Conservation (phyloP, 1,140 invertebrate species). For the Hyles euphorbiae region DNA sequence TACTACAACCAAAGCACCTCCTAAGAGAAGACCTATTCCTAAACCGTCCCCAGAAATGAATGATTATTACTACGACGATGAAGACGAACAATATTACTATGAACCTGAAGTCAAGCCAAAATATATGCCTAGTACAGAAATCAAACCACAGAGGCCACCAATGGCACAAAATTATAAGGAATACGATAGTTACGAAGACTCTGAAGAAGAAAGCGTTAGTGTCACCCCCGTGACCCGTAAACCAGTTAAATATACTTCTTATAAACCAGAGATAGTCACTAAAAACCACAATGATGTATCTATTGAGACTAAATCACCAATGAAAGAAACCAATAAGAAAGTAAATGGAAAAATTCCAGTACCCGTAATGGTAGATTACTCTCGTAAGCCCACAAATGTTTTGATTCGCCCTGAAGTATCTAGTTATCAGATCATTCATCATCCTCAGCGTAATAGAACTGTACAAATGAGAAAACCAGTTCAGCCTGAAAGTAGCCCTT, state of each 20-base stretch:
- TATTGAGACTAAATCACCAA: conserved; percentile 49
- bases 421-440: conserved; percentile 53
- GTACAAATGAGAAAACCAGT: conserved; percentile 50
- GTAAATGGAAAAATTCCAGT: conserved; percentile 47
- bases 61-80: conserved; percentile 75
- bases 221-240: conserved; percentile 25
- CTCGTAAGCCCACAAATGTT: conserved; percentile 26
- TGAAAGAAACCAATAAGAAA: conserved; percentile 47
- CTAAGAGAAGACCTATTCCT: conserved; percentile 65
- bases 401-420: conserved; percentile 51
- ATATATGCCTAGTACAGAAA: conserved; percentile 78
- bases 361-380: conserved; percentile 41
- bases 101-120: conserved; percentile 76
- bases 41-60: conserved; percentile 75
- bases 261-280: conserved; percentile 39
- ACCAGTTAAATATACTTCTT: conserved; percentile 35
- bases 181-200: conserved; percentile 56
- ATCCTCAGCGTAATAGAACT: conserved; percentile 44
- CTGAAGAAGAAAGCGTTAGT: conserved; percentile 28
- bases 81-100: conserved; percentile 72
- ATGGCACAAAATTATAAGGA: conserved; percentile 74
- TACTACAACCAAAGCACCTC: conserved; percentile 38
- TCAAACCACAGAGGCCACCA: conserved; percentile 66
- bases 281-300: conserved; percentile 63
- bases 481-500: conserved; percentile 35